Conservation (phyloP, 2,797 vertebrate species). For the Neosilurus mollespiculum region DNA sequence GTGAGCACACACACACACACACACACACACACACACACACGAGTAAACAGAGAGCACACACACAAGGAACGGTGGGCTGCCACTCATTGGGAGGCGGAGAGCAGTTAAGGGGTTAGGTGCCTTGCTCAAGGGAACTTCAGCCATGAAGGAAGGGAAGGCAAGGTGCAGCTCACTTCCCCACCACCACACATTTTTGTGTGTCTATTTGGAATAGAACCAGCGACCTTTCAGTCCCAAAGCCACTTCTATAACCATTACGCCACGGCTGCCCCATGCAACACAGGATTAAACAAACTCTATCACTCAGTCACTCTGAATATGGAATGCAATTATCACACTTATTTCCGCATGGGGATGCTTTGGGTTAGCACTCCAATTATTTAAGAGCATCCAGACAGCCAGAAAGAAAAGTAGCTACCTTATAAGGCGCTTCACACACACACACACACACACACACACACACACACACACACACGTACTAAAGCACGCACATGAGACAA, state of each 20-base stretch:
- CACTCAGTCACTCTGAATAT: not conserved
- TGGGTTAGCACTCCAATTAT: conserved; percentile 61
- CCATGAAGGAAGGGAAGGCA: no score
- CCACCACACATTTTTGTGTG: no score
- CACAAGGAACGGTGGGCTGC: not conserved
- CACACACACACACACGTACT: not conserved
- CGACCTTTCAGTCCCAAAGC: no score
- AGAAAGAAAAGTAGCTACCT: conserved; percentile 44
- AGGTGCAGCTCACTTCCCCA: no score
- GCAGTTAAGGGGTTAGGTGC: no score
- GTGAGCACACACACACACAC: conserved; percentile 16
- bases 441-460: conserved; percentile 9
- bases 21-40: conserved; percentile 1
- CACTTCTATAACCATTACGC: no score
- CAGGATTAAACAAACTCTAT: no score
- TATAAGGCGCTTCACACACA: conserved; percentile 33
- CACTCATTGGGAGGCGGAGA: no score
- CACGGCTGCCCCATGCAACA: no score
- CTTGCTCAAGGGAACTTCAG: no score
- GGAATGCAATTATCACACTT: conserved; percentile 63
- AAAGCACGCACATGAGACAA: conserved; percentile 57
- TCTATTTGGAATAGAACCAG: no score
- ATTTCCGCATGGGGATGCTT: conserved; percentile 45
- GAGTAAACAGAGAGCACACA: not conserved
- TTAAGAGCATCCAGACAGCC: conserved; percentile 61